These are phyloP conservation scores for Scaptomyza cyrtandrae DNA, from an alignment of 2,888 invertebrate species.

Conservation along the genomic window DNA sequence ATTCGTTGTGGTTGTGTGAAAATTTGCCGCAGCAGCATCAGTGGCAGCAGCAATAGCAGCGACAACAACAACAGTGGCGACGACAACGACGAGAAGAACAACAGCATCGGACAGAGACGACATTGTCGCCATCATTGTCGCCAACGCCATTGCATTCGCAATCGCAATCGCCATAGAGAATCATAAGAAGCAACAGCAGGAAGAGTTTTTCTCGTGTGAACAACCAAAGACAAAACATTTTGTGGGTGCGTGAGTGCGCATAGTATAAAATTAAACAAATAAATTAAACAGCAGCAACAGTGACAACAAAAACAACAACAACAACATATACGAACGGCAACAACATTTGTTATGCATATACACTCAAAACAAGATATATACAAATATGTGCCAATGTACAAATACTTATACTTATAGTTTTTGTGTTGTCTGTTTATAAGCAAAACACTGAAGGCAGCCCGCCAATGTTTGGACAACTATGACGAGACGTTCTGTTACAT, in stretches of 20 bases:
- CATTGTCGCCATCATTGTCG: slow-evolving; percentile 53
- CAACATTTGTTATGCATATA: slow-evolving; percentile 50
- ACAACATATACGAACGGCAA: slow-evolving; percentile 49
- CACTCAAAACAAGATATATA: slow-evolving; percentile 31
- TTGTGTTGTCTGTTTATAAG: slow-evolving; percentile 24
- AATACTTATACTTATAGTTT: slow-evolving; percentile 51
- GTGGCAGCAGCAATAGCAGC: slow-evolving; percentile 50
- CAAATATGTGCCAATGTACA: slow-evolving; percentile 64
- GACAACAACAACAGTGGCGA: slow-evolving; percentile 22
- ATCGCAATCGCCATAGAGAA: slow-evolving; percentile 49
- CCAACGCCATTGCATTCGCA: slow-evolving; percentile 29
- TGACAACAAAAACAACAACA: slow-evolving; percentile 27
- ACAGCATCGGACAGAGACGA: slow-evolving; percentile 48
- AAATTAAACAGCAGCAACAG: slow-evolving; percentile 52
- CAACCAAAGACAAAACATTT: slow-evolving; percentile 56
- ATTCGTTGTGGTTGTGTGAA: slow-evolving; percentile 80
- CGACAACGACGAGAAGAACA: slow-evolving; percentile 33
- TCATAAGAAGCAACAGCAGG: slow-evolving; percentile 51
- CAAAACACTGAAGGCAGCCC: slow-evolving; percentile 28
- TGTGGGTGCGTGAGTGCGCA: slow-evolving; percentile 75
- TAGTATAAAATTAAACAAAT: slow-evolving; percentile 77
- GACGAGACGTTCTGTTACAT: slow-evolving; percentile 46
- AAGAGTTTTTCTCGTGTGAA: slow-evolving; percentile 55
- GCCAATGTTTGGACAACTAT: slow-evolving; percentile 71
- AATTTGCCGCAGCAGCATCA: slow-evolving; percentile 60